Conservation (phyloP, 2,113 vertebrate species). For the Tautogolabrus adspersus region DNA sequence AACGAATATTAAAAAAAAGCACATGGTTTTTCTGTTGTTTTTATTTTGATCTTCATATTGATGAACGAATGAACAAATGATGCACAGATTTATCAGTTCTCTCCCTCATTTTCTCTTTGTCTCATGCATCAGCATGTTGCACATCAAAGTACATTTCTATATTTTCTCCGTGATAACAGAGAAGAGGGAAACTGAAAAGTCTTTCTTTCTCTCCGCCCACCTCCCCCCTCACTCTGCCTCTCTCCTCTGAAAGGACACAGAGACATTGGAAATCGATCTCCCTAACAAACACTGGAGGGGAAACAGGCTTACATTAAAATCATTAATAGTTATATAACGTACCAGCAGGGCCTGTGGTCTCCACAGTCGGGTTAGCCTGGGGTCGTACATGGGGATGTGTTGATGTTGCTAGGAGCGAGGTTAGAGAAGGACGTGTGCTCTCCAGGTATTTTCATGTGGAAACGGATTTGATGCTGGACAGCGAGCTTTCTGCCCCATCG, state of each 20-base stretch:
- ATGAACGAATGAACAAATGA: too few species aligned
- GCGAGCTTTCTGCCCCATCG: neutral
- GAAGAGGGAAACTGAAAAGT: neutral
- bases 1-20: too few species aligned
- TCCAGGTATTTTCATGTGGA: constrained; percentile 14
- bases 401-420: neutral
- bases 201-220: neutral
- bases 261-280: constrained; percentile 16
- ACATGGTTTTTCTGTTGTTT: too few species aligned
- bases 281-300: constrained; percentile 12
- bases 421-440: constrained; percentile 1
- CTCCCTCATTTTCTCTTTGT: neutral
- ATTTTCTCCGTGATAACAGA: neutral
- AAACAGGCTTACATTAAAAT: constrained; percentile 7
- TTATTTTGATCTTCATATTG: too few species aligned
- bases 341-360: neutral
- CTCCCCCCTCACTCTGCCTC: neutral
- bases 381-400: neutral
- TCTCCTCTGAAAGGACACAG: neutral
- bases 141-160: neutral
- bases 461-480: constrained; percentile 6
- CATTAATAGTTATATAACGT: constrained; percentile 6
- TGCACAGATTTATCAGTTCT: neutral
- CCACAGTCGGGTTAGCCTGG: neutral
- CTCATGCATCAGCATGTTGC: neutral